Base-by-base conservation (phyloP, 2,888 invertebrate species). In the Aspidiotus rigidus region DNA sequence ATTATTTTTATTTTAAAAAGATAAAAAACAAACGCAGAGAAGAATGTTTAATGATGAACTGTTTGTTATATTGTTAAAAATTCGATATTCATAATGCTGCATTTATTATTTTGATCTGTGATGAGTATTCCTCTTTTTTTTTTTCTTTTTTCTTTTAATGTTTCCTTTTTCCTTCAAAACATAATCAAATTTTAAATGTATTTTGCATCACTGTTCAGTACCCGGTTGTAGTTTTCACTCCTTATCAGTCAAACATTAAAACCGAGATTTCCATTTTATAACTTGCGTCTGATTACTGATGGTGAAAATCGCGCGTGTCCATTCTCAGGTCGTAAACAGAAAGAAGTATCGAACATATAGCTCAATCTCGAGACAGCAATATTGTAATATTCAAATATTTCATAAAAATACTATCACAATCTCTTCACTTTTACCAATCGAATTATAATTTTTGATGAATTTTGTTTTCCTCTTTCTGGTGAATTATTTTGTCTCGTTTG, bases 51-150 rank as follows among this genome's bases (percentile, higher is more conserved):
- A 67, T 67, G 59, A 59, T 67, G 60, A 67, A 59, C 59, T 60
- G 60, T 67, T 67, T 67, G 67, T 67, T 67, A 28, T 28, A 67
- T 67, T 67, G 67, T 67, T 67, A 67, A 67, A 59, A 67, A 67
- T 67, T 67, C 60, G 67, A 67, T 67, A 67, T 67, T 67, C 60
- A 67, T 67, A 67, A 67, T 67, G 67, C 67, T 67, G 67, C 67
- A 67, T 67, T 67, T 67, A 67, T 67, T 67, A 67, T 67, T 67
- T 67, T 67, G 67, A 67, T 67, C 67, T 67, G 67, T 67, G 67
- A 67, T 67, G 67, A 67, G 67, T 67, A 60, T 67, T 64, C 55
- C 60, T 67, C 60, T 66, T 57, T n/a, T 49, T 49, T 49, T 49
- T 64, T 64, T 57, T 60, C 56, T 67, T 66, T 57, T 67, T 64